Conservation (phyloP, 1,140 invertebrate genomes). For the Drosophila grimshawi region DNA sequence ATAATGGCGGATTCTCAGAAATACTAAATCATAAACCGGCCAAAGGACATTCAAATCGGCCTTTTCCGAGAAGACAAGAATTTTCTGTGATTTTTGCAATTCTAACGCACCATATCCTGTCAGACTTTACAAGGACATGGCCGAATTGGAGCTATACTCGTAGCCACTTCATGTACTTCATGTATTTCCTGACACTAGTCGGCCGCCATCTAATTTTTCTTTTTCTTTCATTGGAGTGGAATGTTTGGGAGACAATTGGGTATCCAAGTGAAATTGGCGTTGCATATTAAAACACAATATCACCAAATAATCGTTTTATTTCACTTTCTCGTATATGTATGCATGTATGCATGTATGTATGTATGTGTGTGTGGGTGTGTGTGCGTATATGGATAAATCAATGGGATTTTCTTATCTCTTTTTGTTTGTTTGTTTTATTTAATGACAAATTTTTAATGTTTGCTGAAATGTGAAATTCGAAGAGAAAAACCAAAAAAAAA, state of each 20-base stretch:
- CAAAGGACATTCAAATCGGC: too few relatives aligned
- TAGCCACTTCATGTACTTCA: too few relatives aligned
- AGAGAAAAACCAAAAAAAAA: constrained; percentile 11
- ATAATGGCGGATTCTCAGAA: too few relatives aligned
- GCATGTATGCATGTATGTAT: constrained; percentile 2
- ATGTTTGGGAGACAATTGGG: not conserved
- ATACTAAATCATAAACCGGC: too few relatives aligned
- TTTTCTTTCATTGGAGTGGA: not conserved
- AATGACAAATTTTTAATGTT: constrained; percentile 22
- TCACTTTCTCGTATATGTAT: constrained; percentile 46
- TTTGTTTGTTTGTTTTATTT: constrained; percentile 1
- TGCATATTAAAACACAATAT: constrained; percentile 58
- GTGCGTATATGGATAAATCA: constrained; percentile 5
- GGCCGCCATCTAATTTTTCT: too few relatives aligned
- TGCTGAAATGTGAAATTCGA: constrained; percentile 46
- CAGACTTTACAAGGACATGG: too few relatives aligned
- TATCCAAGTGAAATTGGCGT: constrained; percentile 36
- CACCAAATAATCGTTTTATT: constrained; percentile 71
- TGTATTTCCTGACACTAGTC: too few relatives aligned
- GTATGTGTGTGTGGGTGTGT: constrained; percentile 33
- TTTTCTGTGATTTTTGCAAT: too few relatives aligned
- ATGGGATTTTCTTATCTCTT: constrained; percentile 11
- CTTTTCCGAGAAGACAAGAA: too few relatives aligned
- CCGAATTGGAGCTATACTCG: too few relatives aligned
- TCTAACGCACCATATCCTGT: too few relatives aligned